These are phyloP conservation scores for Eurystomus glaucurus DNA, from an alignment of 2,797 vertebrate species.

Conservation along the genomic window DNA sequence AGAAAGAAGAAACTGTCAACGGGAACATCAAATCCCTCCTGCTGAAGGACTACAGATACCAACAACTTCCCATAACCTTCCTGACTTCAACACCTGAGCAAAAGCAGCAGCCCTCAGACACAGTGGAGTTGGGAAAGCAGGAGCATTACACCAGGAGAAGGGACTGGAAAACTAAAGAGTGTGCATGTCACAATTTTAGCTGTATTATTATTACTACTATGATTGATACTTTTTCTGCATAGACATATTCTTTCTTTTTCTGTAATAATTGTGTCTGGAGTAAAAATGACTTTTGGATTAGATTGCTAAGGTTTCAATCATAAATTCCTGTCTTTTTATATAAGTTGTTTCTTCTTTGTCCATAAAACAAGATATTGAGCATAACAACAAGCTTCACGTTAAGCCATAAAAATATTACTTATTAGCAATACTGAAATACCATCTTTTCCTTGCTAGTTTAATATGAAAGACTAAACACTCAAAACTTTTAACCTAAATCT, in stretches of 20 bases:
- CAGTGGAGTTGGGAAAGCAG: neutral
- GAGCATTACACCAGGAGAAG: neutral
- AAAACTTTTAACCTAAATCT: neutral
- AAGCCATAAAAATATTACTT: neutral
- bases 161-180: neutral
- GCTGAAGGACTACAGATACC: neutral
- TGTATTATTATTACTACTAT: neutral
- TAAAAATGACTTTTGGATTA: neutral
- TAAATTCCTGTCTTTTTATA: neutral
- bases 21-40: neutral
- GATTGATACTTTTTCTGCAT: neutral
- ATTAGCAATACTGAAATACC: neutral
- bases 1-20: neutral
- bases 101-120: neutral
- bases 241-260: neutral
- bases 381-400: neutral
- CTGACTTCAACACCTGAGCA: neutral
- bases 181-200: neutral
- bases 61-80: neutral
- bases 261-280: neutral
- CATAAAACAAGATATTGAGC: neutral
- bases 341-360: neutral
- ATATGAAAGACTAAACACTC: neutral
- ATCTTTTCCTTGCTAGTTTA: neutral
- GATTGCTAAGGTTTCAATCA: neutral